Percentiles rank a stretch among this genome's conserved stretches.
phyloP scores from a whole-genome alignment of 2,888 invertebrate genomes.

The Augochlorella aurata region DNA sequence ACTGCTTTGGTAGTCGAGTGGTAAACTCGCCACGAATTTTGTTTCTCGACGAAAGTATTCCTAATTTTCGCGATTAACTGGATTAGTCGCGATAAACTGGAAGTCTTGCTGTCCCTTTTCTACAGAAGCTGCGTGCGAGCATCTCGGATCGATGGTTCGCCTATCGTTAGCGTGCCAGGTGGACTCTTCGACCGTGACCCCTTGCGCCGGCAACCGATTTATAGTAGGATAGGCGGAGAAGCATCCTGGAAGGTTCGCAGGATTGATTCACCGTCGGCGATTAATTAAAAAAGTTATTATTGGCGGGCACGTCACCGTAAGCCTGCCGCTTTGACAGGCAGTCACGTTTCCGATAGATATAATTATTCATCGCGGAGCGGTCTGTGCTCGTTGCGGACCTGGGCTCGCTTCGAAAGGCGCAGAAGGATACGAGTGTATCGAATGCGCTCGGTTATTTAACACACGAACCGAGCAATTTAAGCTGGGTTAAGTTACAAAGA shows the following conservation, averaged over 20 bases:
- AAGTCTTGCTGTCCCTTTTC: too few species aligned
- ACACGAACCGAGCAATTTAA: constrained; percentile 34
- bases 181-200: not conserved
- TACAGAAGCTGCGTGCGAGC: too few species aligned
- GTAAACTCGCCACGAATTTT: too few species aligned
- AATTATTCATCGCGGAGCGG: constrained; percentile 27
- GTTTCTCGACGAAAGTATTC: too few species aligned
- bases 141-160: not conserved
- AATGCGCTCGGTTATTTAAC: constrained; percentile 12
- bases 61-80: too few species aligned
- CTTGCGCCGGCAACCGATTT: not conserved
- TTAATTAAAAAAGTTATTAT: constrained; percentile 22
- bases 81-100: not conserved
- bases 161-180: not conserved
- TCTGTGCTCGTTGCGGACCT: constrained; percentile 1
- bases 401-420: constrained; percentile 22
- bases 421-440: constrained; percentile 34
- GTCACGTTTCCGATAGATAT: constrained; percentile 5
- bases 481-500: constrained; percentile 23
- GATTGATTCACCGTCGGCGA: constrained; percentile 4
- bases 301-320: not conserved
- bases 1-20: too few species aligned
- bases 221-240: not conserved
- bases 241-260: not conserved
- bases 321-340: not conserved